Conservation (phyloP, 2,113 vertebrate species). For the Pelusios castaneus region DNA sequence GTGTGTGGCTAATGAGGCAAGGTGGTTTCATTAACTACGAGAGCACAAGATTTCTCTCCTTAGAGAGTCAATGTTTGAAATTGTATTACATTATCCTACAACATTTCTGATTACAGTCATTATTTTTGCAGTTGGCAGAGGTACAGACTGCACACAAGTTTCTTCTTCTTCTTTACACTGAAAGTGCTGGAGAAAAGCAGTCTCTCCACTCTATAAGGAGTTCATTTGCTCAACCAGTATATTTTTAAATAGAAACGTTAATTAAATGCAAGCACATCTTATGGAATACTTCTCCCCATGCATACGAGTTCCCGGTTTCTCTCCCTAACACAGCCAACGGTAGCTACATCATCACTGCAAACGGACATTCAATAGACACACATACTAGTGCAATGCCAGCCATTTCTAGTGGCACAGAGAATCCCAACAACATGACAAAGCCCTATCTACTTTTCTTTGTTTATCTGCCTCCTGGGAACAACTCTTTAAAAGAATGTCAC, state of each 20-base stretch:
- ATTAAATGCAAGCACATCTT: neutral
- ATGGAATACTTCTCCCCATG: neutral
- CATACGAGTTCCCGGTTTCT: neutral
- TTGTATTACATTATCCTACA: neutral
- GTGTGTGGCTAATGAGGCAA: slow-evolving; percentile 27
- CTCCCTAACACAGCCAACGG: neutral
- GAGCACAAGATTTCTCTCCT: neutral
- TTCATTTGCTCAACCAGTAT: neutral
- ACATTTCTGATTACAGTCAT: neutral
- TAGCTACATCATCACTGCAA: fast-evolving
- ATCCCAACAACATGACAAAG: neutral
- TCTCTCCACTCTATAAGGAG: neutral
- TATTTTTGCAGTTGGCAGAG: fast-evolving
- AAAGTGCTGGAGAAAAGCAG: neutral
- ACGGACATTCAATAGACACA: neutral
- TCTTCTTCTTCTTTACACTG: neutral
- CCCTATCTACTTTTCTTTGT: fast-evolving
- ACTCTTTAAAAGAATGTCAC: fast-evolving
- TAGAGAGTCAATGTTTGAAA: neutral
- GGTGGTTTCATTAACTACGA: slow-evolving; percentile 13
- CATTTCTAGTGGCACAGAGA: fast-evolving
- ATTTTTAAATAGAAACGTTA: slow-evolving; percentile 10
- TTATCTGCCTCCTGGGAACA: neutral
- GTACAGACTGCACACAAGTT: fast-evolving
- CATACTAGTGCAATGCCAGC: fast-evolving